Evolutionary conservation across 2,797 vertebrate species (phyloP).

Genomic region (Lepilemur ruficaudatus): DNA sequence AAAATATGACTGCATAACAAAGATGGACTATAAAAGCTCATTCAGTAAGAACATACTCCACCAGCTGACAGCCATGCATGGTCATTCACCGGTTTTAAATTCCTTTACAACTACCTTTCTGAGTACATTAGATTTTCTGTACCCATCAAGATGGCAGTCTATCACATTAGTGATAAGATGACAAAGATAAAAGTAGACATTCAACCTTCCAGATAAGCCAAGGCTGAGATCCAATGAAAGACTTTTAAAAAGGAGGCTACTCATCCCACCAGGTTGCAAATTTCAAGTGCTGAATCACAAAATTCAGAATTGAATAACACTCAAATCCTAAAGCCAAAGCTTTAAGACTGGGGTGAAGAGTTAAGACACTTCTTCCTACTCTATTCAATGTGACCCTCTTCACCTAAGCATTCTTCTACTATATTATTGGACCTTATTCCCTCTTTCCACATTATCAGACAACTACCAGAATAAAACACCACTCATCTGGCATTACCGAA

Average conservation of each 20-base stretch:
- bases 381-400: background rate
- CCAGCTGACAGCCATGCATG: background rate
- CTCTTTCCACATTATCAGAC: background rate
- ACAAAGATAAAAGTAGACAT: background rate
- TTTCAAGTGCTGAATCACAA: background rate
- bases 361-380: background rate
- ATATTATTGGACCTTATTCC: background rate
- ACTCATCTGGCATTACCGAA: background rate
- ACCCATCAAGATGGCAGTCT: background rate
- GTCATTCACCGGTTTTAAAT: constrained; percentile 11
- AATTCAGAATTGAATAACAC: background rate
- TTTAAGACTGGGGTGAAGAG: background rate
- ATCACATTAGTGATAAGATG: background rate
- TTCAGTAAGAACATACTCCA: background rate
- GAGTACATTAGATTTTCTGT: background rate
- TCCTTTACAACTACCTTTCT: constrained; percentile 6
- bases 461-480: background rate
- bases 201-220: background rate
- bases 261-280: background rate
- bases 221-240: background rate
- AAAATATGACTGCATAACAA: background rate
- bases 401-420: background rate
- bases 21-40: background rate
- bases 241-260: background rate
- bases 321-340: background rate